Percentiles rank a stretch among this genome's conserved stretches.
These are phyloP conservation scores for Merops nubicus DNA, from an alignment of 2,113 vertebrate genomes.

Conservation along the genomic window DNA sequence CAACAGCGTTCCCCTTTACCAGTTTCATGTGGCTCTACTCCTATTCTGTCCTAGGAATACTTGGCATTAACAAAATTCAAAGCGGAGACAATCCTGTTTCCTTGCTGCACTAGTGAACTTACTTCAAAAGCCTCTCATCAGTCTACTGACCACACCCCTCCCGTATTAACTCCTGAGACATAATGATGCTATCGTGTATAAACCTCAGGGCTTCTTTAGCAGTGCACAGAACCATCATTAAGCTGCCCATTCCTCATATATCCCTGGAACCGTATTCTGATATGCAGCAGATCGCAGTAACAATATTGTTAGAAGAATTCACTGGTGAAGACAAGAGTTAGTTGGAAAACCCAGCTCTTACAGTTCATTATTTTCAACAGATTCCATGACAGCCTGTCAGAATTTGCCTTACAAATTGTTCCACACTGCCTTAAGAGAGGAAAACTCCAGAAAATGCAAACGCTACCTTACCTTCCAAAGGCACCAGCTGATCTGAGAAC, in stretches of 20 bases:
- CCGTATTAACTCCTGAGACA: neutral
- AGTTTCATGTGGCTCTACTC: rapidly evolving
- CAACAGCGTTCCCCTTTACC: neutral
- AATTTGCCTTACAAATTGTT: neutral
- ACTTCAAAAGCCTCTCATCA: neutral
- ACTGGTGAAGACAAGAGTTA: neutral
- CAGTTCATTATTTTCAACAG: neutral
- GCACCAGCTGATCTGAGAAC: neutral
- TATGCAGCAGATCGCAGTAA: neutral
- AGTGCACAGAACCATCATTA: neutral
- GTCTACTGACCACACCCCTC: neutral
- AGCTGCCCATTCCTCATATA: neutral
- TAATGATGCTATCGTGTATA: neutral
- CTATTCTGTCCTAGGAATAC: neutral
- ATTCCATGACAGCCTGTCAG: neutral
- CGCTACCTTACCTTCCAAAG: neutral
- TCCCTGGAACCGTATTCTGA: neutral
- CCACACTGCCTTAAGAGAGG: neutral
- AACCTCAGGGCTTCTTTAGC: neutral
- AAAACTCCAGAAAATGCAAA: neutral
- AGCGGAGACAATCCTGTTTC: no score
- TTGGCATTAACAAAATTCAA: neutral
- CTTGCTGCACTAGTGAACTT: neutral
- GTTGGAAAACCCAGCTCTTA: neutral
- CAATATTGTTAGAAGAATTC: neutral